Evolutionary conservation across 2,888 invertebrate genomes (phyloP).

Genomic region (Cerastoderma edule): DNA sequence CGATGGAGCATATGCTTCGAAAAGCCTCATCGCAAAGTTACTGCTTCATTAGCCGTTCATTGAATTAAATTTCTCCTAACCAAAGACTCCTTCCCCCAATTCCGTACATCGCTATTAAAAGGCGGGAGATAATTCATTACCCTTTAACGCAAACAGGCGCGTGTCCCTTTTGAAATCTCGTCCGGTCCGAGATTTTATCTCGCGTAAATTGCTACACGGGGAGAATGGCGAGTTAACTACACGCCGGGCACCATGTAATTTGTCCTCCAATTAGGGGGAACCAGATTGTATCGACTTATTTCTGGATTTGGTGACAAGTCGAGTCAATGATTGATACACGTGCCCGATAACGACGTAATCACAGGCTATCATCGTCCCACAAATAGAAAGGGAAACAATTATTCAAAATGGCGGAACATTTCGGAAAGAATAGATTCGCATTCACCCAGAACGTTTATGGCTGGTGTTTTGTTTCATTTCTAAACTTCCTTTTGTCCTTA

Average conservation of each 20-base stretch:
- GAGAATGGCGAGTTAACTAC: conserved; percentile 53
- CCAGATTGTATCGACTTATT: conserved; percentile 58
- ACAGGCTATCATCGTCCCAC: conserved; percentile 34
- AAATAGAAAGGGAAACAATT: conserved; percentile 16
- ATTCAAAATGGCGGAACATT: conserved; percentile 18
- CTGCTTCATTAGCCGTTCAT: conserved; percentile 23
- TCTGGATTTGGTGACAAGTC: conserved; percentile 43
- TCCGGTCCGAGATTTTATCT: conserved; percentile 59
- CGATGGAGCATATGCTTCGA: conserved; percentile 15
- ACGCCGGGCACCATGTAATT: conserved; percentile 59
- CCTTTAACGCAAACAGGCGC: conserved; percentile 54
- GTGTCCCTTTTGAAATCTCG: conserved; percentile 59
- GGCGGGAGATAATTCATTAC: conserved; percentile 54
- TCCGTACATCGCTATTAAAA: conserved; percentile 19
- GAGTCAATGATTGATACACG: conserved; percentile 57
- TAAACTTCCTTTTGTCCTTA: too few species aligned
- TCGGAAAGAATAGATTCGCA: not conserved
- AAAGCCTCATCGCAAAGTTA: not conserved
- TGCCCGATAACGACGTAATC: conserved; percentile 52
- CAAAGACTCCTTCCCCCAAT: conserved; percentile 21
- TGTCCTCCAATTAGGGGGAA: conserved; percentile 53
- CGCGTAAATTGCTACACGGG: conserved; percentile 45
- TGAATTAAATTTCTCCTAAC: conserved; percentile 27
- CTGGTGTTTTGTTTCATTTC: too few species aligned
- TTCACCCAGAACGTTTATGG: too few species aligned